Evolutionary conservation across 1,140 invertebrate species (phyloP).

Genomic region (Matsumurasca onukii): DNA sequence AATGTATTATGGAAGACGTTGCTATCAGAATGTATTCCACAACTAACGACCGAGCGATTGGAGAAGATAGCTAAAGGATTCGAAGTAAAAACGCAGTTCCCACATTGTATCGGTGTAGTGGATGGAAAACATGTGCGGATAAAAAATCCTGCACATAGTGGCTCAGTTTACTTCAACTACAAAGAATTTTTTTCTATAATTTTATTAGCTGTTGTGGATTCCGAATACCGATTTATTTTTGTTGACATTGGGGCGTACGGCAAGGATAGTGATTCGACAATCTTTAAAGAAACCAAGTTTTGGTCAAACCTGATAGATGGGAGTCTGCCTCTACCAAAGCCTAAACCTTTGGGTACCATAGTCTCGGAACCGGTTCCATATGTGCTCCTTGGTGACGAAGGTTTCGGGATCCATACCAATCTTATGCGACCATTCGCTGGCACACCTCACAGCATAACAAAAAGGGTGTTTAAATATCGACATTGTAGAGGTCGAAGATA

Average conservation of each 20-base stretch:
- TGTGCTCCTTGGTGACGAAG: conserved; percentile 47
- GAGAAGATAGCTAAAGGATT: conserved; percentile 8
- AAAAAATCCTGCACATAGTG: background rate
- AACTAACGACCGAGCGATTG: background rate
- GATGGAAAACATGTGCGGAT: conserved; percentile 33
- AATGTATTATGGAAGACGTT: conserved; percentile 17
- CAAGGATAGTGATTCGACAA: conserved; percentile 21
- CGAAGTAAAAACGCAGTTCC: background rate
- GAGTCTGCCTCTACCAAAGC: background rate
- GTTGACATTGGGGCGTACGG: conserved; percentile 29
- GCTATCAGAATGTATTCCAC: conserved; percentile 25
- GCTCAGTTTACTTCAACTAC: background rate
- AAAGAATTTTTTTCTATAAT: background rate
- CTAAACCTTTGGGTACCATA: background rate
- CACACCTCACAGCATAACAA: conserved; percentile 23
- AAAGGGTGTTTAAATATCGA: conserved; percentile 48
- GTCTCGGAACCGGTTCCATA: background rate
- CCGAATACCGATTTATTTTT: conserved; percentile 15
- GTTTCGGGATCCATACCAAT: conserved; percentile 46
- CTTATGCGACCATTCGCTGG: conserved; percentile 43
- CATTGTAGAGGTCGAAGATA: conserved; percentile 40
- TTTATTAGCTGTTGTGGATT: background rate
- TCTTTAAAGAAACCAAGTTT: conserved; percentile 26
- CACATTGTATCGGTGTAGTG: background rate
- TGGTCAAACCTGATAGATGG: background rate